Conservation (phyloP, 2,113 vertebrate species). For the Prinia subflava region DNA sequence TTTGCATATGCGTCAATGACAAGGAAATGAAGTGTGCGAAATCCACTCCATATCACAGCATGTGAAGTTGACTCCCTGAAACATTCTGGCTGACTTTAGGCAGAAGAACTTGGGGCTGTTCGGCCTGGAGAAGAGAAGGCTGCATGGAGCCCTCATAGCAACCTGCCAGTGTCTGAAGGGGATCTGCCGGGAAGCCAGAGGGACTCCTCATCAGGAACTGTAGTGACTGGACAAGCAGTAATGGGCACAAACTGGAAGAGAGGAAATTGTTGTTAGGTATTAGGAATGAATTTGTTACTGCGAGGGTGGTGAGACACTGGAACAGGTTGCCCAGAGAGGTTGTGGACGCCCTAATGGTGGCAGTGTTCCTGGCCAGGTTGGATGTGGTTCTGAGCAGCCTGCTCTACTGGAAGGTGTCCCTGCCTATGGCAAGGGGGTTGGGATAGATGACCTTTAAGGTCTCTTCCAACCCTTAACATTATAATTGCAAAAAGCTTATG, state of each 20-base stretch:
- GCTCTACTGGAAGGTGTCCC: not conserved
- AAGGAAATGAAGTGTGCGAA: not conserved
- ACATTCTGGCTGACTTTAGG: not conserved
- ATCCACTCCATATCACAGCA: accelerated
- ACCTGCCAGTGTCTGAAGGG: not conserved
- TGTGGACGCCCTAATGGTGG: accelerated
- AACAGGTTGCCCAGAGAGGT: not conserved
- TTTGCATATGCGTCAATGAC: not conserved
- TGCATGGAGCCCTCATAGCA: not conserved
- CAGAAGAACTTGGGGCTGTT: not conserved
- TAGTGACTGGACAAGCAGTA: not conserved
- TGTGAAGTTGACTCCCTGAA: not conserved
- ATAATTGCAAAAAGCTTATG: not conserved
- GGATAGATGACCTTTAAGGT: not conserved
- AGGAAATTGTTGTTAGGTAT: not conserved
- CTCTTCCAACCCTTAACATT: not conserved
- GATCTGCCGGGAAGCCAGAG: not conserved
- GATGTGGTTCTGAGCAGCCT: not conserved
- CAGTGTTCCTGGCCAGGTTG: not conserved
- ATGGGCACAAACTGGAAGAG: not conserved
- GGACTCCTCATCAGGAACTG: not conserved
- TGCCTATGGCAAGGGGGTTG: not conserved
- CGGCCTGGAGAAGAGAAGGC: not conserved
- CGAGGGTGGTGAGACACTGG: not conserved
- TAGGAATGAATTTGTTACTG: not conserved